These are phyloP conservation scores for Latrodectus elegans DNA, from an alignment of 2,888 invertebrate species.

Conservation along the genomic window DNA sequence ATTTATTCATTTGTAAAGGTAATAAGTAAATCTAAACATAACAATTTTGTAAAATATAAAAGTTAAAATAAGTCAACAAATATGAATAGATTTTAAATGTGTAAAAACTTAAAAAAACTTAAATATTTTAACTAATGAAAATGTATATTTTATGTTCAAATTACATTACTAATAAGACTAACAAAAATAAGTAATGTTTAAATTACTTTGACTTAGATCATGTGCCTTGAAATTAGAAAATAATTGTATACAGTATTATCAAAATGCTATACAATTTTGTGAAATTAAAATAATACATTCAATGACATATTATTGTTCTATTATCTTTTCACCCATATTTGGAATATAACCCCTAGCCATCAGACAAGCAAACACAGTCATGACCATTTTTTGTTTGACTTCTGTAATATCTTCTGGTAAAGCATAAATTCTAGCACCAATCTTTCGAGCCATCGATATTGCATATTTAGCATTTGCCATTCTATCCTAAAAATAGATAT, in stretches of 20 bases:
- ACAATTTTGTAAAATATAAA: not conserved
- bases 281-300: slow-evolving; percentile 2
- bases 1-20: too few species aligned
- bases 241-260: not conserved
- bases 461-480: slow-evolving; percentile 99
- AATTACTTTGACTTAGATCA: slow-evolving; percentile 3
- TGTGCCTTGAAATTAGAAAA: not conserved
- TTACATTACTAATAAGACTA: not conserved
- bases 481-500: slow-evolving; percentile 83
- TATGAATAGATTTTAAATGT: not conserved
- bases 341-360: slow-evolving; percentile 98
- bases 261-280: not conserved
- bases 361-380: slow-evolving; percentile 99
- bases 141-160: not conserved
- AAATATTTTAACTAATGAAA: not conserved
- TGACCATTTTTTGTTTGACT: slow-evolving; percentile 98
- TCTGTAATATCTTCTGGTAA: slow-evolving; percentile 99
- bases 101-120: not conserved
- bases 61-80: not conserved
- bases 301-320: slow-evolving; percentile 37
- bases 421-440: slow-evolving; percentile 98
- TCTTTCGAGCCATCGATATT: slow-evolving; percentile 97
- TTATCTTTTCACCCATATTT: slow-evolving; percentile 81
- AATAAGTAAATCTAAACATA: not conserved
- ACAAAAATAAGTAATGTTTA: not conserved